Percentiles rank a stretch among this genome's conserved stretches.
Evolutionary conservation across 1,140 invertebrate genomes (phyloP).

Genomic region (Macrosteles quadrilineatus): DNA sequence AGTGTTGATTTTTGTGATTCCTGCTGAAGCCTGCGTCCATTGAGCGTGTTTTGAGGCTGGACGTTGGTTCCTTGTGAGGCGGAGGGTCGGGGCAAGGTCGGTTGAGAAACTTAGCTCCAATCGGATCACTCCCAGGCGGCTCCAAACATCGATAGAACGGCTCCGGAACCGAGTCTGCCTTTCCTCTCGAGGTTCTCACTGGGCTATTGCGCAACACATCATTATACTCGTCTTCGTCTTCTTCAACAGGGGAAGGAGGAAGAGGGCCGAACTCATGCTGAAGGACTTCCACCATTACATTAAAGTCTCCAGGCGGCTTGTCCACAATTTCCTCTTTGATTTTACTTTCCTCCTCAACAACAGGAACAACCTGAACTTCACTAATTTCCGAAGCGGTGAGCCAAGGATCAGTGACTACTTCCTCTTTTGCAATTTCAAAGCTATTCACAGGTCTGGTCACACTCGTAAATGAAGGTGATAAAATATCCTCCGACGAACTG

Average conservation of each 20-base stretch:
- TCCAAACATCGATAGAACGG: slow-evolving; percentile 44
- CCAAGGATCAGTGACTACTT: slow-evolving; percentile 37
- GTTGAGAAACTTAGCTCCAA: slow-evolving; percentile 38
- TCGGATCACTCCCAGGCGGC: slow-evolving; percentile 42
- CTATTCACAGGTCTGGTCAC: not conserved
- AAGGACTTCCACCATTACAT: slow-evolving; percentile 46
- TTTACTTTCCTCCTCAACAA: slow-evolving; percentile 31
- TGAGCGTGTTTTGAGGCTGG: slow-evolving; percentile 74
- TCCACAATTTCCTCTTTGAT: slow-evolving; percentile 25
- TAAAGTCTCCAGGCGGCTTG: slow-evolving; percentile 43
- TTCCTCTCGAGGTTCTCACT: slow-evolving; percentile 35
- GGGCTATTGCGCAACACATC: slow-evolving; percentile 61
- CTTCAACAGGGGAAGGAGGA: slow-evolving; percentile 74
- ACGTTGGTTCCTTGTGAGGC: slow-evolving; percentile 65
- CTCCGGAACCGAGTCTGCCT: slow-evolving; percentile 56
- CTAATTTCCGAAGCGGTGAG: slow-evolving; percentile 37
- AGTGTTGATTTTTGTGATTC: slow-evolving; percentile 41
- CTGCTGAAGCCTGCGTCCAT: slow-evolving; percentile 67
- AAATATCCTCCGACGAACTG: slow-evolving; percentile 8
- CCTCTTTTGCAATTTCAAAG: slow-evolving; percentile 33
- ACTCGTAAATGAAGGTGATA: slow-evolving; percentile 13
- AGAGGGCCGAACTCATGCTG: slow-evolving; percentile 72
- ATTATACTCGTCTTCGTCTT: slow-evolving; percentile 71
- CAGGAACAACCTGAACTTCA: slow-evolving; percentile 40
- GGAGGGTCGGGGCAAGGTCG: slow-evolving; percentile 60